A percentile compares a stretch with the other conserved stretches of the same genome.
phyloP scores from a whole-genome alignment of 2,113 vertebrate genomes.

The Coryphaenoides rupestris region DNA sequence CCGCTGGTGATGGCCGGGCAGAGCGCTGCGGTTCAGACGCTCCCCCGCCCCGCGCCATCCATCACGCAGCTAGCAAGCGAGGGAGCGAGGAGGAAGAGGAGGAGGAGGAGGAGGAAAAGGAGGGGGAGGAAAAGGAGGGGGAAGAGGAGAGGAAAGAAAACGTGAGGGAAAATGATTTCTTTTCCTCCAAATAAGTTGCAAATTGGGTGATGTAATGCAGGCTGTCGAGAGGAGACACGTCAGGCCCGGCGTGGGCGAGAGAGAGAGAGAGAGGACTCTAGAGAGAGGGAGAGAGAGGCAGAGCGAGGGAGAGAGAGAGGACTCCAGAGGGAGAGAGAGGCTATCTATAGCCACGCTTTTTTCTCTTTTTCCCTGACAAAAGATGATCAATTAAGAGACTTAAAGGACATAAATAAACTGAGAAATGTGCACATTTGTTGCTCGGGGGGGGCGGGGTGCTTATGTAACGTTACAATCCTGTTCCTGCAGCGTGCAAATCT shows the following conservation, averaged over 20 bases:
- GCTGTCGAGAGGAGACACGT: constrained; percentile 10
- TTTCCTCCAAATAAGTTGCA: constrained; percentile 55
- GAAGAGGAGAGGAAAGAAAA: background rate
- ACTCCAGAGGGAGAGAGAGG: constrained; percentile 41
- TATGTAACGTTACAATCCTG: constrained; percentile 13
- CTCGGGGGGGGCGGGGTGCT: constrained; percentile 5
- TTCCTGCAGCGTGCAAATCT: constrained; percentile 8
- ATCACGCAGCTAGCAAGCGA: constrained; percentile 25
- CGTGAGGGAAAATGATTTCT: constrained; percentile 43
- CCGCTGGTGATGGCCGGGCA: background rate
- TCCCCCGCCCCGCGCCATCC: constrained; percentile 12
- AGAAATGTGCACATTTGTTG: constrained; percentile 42
- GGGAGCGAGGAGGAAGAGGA: no score
- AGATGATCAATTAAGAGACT: constrained; percentile 38
- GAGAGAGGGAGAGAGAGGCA: constrained; percentile 14
- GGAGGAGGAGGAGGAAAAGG: no score
- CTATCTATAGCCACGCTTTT: constrained; percentile 36
- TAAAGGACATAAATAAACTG: constrained; percentile 22
- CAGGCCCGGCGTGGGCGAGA: constrained; percentile 48
- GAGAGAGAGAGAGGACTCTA: background rate
- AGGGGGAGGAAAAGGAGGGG: no score
- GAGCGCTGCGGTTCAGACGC: background rate
- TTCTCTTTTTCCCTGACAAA: constrained; percentile 39
- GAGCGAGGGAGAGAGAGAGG: background rate
- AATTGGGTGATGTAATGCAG: constrained; percentile 31